Evolutionary conservation across 2,888 invertebrate species (phyloP), one percentile per base, ranked within the genome.

Genomic region (Drosophila anomalata): DNA sequence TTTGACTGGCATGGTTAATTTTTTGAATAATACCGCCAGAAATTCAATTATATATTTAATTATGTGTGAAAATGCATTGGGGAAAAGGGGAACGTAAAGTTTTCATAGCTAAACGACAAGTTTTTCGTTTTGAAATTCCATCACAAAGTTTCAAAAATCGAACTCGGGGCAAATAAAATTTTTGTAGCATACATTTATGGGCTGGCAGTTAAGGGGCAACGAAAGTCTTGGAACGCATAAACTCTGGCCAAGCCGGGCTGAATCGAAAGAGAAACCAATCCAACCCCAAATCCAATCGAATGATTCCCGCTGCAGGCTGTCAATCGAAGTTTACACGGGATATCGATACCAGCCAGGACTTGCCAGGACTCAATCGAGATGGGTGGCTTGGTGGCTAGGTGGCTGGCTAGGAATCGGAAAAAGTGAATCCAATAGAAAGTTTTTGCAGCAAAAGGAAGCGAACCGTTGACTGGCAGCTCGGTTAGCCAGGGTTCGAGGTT

Each of bases 391-490:
- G 22, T 20, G 39, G 12, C 46, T 14, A 29, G 22, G 50, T 53
- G 33, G 31, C n/a, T 8, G 48, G 33, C 7, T 1, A 8, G 22
- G 50, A 36, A 3, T 33, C 14, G 44, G 41, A 42, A 44, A 47
- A 62, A 47, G 66, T 29, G 72, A 58, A 63, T 65, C 73, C 59
- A 56, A 65, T 65, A 55, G 65, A 73, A 73, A 73, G 61, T 55
- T 72, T 69, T 33, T 57, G 74, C 69, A 63, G 61, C 66, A 68
- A 63, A 62, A 57, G 75, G 63, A 29, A 61, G 47, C 29, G 47
- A 71, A 73, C 71, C 79, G 82, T 77, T 85, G 80, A 81, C 76
- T 81, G 82, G 57, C 76, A 78, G 80, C 42, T 61, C 54, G 75
- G 70, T 71, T 65, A 59, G 41, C 17, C 54, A 42, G 26, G 66